These are phyloP conservation scores for Pseudorhiza aurosa DNA, from an alignment of 30 jellyfish, hydroid and myxozoan genomes.

Conservation along the genomic window DNA sequence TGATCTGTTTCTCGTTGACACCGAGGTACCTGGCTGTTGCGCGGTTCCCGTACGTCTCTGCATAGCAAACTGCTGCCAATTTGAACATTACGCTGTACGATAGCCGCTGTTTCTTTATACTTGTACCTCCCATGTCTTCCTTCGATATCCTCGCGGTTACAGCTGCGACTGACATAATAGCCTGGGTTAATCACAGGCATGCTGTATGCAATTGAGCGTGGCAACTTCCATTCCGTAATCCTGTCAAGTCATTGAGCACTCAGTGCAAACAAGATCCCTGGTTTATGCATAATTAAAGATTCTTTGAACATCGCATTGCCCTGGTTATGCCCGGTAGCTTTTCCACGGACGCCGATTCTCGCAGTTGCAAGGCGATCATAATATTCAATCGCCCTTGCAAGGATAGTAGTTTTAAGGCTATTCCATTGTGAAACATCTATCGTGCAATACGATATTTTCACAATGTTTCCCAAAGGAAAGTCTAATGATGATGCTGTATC, in stretches of 20 bases:
- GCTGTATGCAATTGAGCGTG: conserved; percentile 62
- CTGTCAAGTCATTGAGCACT: conserved; percentile 58
- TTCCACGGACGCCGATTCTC: too few relatives aligned
- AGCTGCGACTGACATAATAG: conserved; percentile 72
- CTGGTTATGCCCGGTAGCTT: too few relatives aligned
- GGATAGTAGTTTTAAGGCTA: too few relatives aligned
- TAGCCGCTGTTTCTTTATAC: conserved; percentile 71
- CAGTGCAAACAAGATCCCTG: conserved; percentile 39
- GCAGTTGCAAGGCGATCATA: too few relatives aligned
- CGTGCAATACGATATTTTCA: too few relatives aligned
- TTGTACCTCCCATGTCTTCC: conserved; percentile 1
- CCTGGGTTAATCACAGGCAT: conserved; percentile 33
- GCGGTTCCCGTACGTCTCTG: conserved; percentile 90
- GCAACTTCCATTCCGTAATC: conserved; percentile 54
- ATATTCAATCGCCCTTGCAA: too few relatives aligned
- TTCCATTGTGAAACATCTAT: too few relatives aligned
- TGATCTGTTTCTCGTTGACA: conserved; percentile 80
- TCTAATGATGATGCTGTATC: too few relatives aligned
- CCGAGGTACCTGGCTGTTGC: conserved; percentile 95
- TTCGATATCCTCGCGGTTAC: conserved; percentile 28
- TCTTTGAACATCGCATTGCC: conserved; percentile 10
- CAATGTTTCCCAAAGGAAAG: too few relatives aligned
- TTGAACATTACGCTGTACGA: conserved; percentile 88
- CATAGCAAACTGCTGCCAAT: conserved; percentile 87
- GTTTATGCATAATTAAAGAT: conserved; percentile 20